Evolutionary conservation across 2,113 vertebrate species (phyloP).

Genomic region (Odocoileus virginianus): DNA sequence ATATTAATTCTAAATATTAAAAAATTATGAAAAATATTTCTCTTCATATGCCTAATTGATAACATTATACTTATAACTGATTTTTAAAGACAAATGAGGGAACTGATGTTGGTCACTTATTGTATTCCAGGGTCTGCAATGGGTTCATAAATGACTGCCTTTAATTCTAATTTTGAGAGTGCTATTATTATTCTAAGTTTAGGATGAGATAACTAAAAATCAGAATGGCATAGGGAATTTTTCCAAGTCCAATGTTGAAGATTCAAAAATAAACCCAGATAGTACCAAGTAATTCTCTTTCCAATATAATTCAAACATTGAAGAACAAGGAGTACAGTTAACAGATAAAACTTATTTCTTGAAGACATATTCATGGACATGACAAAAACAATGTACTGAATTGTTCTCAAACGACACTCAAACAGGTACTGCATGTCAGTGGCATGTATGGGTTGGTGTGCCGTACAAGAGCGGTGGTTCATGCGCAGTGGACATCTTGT

Average conservation of each 20-base stretch:
- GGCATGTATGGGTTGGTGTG: accelerated
- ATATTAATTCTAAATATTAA: too few species aligned
- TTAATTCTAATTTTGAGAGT: neutral
- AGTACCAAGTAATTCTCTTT: neutral
- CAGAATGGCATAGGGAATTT: neutral
- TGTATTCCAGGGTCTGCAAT: neutral
- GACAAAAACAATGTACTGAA: neutral
- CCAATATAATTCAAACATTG: neutral
- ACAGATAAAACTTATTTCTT: neutral
- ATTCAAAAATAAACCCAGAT: neutral
- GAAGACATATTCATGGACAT: neutral
- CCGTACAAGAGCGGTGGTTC: neutral
- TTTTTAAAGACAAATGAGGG: neutral
- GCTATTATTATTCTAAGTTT: neutral
- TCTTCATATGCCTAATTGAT: neutral
- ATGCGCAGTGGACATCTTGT: neutral
- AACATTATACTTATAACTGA: neutral
- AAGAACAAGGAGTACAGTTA: neutral
- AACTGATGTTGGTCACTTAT: neutral
- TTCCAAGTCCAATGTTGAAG: neutral
- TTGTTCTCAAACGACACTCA: neutral
- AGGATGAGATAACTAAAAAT: neutral
- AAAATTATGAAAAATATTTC: neutral
- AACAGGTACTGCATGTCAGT: accelerated
- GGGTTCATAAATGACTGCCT: neutral